Percentiles rank a stretch among this genome's conserved stretches.
Conservation (phyloP, 64 coral and sea anemone genomes). For the Pocillopora damicornis region DNA sequence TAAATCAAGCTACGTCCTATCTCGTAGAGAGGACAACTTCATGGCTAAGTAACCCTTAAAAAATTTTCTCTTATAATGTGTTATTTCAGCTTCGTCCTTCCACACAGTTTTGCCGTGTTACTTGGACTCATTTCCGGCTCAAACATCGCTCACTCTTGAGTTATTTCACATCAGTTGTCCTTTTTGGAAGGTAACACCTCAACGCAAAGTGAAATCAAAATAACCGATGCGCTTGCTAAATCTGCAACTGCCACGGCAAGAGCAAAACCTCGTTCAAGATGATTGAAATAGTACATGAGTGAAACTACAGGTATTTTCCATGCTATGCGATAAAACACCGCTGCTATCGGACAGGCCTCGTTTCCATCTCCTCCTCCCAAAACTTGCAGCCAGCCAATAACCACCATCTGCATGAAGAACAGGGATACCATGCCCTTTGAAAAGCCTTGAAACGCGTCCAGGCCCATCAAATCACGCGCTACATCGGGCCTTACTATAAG, state of each 20-base stretch:
- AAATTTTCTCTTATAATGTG: no score
- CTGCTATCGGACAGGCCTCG: conserved; percentile 7
- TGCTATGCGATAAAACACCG: conserved; percentile 41
- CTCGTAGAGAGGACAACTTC: no score
- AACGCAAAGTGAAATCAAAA: background rate
- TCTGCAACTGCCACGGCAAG: background rate
- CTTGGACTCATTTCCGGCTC: no score
- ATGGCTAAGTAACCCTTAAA: no score
- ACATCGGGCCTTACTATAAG: conserved; percentile 7
- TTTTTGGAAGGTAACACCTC: conserved; percentile 3
- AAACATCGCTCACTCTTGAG: no score
- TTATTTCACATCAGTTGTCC: background rate
- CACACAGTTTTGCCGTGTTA: no score
- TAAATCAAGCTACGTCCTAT: no score
- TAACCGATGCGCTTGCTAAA: background rate
- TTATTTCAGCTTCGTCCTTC: no score
- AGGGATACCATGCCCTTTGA: background rate
- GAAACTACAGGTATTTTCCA: conserved; percentile 30
- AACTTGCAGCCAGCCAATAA: conserved; percentile 25
- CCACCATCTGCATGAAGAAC: conserved; percentile 7
- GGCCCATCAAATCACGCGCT: conserved; percentile 6
- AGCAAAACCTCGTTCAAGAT: conserved; percentile 22
- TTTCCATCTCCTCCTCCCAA: conserved; percentile 15
- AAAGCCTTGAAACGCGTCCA: conserved; percentile 1
- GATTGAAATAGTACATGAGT: background rate